Evolutionary conservation across 2,113 vertebrate genomes (phyloP), one percentile per base, ranked within the genome.

Genomic region (Chiloscyllium plagiosum): DNA sequence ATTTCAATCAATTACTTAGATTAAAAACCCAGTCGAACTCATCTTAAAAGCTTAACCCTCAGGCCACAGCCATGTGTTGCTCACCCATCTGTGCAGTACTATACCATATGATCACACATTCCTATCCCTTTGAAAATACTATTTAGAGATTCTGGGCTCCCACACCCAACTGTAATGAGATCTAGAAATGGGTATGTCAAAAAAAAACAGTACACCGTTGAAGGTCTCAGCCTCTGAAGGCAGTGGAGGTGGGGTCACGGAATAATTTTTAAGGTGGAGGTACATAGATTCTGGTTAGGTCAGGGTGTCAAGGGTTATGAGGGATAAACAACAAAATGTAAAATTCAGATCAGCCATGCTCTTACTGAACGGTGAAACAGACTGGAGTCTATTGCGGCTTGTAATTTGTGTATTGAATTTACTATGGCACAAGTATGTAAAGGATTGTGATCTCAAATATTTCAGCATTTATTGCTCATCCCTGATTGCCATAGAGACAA

Each of bases 21-120:
- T 90, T 72, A 72, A 95, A 95, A 90, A 87, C 95, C 65, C 95
- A 96, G 66, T 87, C 66, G 29, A 87, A 52, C 95, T 96, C 68
- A 96, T 90, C 87, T 96, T 96, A 96, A 96, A 72, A 92, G 95
- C 83, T 96, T 96, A 96, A 90, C 95, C 87, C 86, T 69, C 4
- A 61, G 29, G 47, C 52, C 85, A 96, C 15, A 52, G 85, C 69
- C 42, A 42, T 66, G 85, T 61, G 47, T 42, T 52, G 61, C 65
- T 83, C 95, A 65, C 19, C 70, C 78, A 95, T 83, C 95, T 70
- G 47, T 87, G 66, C 22, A 50, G 95, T 50, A 50, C 72, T n/a
- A 29, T 76, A 76, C 15, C 68, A 33, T 7, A 17, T 66, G 52
- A 96, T 29, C 52, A 42, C 50, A 61, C 56, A 33, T 26, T 24